phyloP scores from a whole-genome alignment of 2,797 vertebrate species.

The Microcaecilia unicolor region DNA sequence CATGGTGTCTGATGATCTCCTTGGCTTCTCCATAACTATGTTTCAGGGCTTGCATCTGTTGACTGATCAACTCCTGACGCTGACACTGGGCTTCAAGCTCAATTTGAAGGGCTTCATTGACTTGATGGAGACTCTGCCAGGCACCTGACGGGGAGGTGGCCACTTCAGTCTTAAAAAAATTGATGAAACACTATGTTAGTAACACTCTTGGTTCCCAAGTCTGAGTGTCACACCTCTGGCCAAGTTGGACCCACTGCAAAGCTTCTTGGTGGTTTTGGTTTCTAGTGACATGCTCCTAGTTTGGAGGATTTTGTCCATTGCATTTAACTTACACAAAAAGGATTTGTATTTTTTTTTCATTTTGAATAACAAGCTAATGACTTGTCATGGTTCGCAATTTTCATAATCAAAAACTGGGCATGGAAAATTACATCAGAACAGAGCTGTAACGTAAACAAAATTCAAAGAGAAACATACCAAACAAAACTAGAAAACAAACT shows the following conservation, averaged over 20 bases:
- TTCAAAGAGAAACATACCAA: conserved; percentile 44
- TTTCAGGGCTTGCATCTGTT: conserved; percentile 80
- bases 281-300: conserved; percentile 37
- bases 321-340: no score
- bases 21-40: conserved; percentile 87
- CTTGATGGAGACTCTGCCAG: conserved; percentile 82
- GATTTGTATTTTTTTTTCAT: conserved; percentile 26
- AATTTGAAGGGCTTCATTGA: conserved; percentile 82
- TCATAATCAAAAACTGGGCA: conserved; percentile 47
- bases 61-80: conserved; percentile 77
- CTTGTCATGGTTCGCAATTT: no score
- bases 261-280: conserved; percentile 38
- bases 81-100: conserved; percentile 81
- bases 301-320: conserved; percentile 39
- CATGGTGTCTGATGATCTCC: conserved; percentile 76
- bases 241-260: conserved; percentile 45
- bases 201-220: conserved; percentile 62
- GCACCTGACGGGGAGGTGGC: conserved; percentile 72
- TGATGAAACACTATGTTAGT: conserved; percentile 86
- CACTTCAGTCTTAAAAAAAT: conserved; percentile 93
- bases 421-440: conserved; percentile 44
- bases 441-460: conserved; percentile 41
- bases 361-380: no score
- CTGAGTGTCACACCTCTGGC: conserved; percentile 88
- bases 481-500: conserved; percentile 38